A percentile compares a stretch with the other conserved stretches of the same genome.
Conservation (phyloP, 2,888 invertebrate genomes). For the Agriopis marginaria region DNA sequence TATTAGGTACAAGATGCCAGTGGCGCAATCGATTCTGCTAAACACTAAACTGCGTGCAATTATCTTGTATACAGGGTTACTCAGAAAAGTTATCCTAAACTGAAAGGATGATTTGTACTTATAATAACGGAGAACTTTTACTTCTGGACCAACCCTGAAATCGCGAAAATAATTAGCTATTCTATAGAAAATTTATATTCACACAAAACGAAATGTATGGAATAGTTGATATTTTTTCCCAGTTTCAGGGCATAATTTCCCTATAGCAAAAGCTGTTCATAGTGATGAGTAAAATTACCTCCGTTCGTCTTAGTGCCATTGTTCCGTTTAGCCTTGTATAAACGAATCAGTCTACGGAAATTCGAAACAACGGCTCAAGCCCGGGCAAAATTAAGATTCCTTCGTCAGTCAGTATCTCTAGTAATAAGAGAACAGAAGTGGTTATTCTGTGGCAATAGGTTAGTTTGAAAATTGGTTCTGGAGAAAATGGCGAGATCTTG, state of each 20-base stretch:
- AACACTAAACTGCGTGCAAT: constrained; percentile 40
- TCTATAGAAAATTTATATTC: no score
- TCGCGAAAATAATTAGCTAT: no score
- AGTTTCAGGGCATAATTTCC: no score
- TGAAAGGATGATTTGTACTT: no score
- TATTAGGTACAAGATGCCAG: constrained; percentile 32
- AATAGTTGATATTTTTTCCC: no score
- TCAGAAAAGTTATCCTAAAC: no score
- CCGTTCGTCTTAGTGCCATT: no score
- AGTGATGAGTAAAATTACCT: no score
- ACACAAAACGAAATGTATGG: no score
- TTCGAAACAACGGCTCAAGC: constrained; percentile 38
- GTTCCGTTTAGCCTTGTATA: neutral
- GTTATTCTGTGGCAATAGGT: constrained; percentile 44
- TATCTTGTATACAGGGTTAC: constrained; percentile 35
- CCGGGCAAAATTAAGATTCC: constrained; percentile 51
- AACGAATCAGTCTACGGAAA: constrained; percentile 41
- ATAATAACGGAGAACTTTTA: no score
- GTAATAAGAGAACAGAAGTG: constrained; percentile 19
- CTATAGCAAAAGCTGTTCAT: no score
- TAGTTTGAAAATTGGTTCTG: constrained; percentile 53
- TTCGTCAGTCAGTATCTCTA: constrained; percentile 42
- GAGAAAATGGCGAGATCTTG: constrained; percentile 49
- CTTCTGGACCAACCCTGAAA: no score
- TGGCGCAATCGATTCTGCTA: constrained; percentile 39